Percentiles rank a stretch among this genome's conserved stretches.
Conservation (phyloP, 1,140 invertebrate genomes). For the Heliothis subflexa region DNA sequence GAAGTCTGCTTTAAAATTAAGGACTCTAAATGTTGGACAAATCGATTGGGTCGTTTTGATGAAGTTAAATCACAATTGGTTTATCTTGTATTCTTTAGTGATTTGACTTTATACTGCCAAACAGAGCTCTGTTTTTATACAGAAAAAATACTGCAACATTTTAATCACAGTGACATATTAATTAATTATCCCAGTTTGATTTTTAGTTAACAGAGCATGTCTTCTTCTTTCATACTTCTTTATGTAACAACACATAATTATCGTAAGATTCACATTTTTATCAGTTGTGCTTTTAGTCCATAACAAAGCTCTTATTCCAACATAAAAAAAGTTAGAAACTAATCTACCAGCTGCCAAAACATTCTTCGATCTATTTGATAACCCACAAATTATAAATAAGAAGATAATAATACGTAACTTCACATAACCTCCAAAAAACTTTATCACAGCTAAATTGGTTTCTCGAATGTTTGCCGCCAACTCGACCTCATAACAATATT, state of each 20-base stretch:
- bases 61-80: too few relatives aligned
- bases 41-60: background rate
- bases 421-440: background rate
- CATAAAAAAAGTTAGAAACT: background rate
- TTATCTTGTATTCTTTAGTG: too few relatives aligned
- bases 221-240: too few relatives aligned
- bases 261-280: too few relatives aligned
- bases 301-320: too few relatives aligned
- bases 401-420: background rate
- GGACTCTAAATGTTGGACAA: background rate
- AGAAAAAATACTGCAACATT: too few relatives aligned
- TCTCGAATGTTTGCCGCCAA: slow-evolving; percentile 10
- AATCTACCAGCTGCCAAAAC: background rate
- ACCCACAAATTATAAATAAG: background rate
- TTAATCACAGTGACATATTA: too few relatives aligned
- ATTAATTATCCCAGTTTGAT: too few relatives aligned
- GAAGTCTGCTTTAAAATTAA: background rate
- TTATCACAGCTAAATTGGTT: slow-evolving; percentile 8
- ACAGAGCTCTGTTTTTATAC: too few relatives aligned
- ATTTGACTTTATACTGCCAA: too few relatives aligned
- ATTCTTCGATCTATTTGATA: background rate
- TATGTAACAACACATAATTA: too few relatives aligned
- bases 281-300: background rate
- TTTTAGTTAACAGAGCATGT: too few relatives aligned
- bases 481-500: slow-evolving; percentile 3